phyloP scores from a whole-genome alignment of 2,113 vertebrate species.

The Pachycephala philippinensis region DNA sequence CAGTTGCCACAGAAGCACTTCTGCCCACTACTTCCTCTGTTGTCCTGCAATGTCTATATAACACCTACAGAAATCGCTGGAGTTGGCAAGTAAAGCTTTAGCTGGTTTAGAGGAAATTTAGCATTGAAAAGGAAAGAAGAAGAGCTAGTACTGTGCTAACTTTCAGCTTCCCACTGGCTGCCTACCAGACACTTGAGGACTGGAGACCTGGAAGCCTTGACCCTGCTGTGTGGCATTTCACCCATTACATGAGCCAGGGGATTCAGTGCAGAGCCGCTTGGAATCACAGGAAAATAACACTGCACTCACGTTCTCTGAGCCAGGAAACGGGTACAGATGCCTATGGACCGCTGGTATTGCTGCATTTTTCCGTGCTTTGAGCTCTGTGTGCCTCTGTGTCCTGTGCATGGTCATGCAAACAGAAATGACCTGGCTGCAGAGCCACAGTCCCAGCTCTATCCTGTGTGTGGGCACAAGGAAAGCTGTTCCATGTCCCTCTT shows the following conservation, averaged over 20 bases:
- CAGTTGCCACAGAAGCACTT: neutral
- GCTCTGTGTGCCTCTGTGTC: neutral
- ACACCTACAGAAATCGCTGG: neutral
- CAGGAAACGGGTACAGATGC: neutral
- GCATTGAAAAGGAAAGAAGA: neutral
- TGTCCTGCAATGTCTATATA: neutral
- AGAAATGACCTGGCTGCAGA: neutral
- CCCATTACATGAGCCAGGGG: rapidly evolving
- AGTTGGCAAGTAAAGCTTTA: neutral
- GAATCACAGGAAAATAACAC: neutral
- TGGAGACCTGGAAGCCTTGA: neutral
- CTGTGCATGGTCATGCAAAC: rapidly evolving
- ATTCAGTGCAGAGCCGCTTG: neutral
- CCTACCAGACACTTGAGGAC: neutral
- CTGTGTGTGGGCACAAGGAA: rapidly evolving
- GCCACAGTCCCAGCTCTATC: neutral
- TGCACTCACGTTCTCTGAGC: neutral
- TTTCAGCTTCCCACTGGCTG: neutral
- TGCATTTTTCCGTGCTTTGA: neutral
- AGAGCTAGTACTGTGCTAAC: neutral
- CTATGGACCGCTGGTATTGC: rapidly evolving
- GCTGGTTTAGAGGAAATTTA: neutral
- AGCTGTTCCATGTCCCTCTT: neutral
- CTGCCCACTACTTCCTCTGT: neutral
- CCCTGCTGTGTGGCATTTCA: neutral